Conservation (phyloP, 2,888 invertebrate genomes). For the Atethmia centrago region DNA sequence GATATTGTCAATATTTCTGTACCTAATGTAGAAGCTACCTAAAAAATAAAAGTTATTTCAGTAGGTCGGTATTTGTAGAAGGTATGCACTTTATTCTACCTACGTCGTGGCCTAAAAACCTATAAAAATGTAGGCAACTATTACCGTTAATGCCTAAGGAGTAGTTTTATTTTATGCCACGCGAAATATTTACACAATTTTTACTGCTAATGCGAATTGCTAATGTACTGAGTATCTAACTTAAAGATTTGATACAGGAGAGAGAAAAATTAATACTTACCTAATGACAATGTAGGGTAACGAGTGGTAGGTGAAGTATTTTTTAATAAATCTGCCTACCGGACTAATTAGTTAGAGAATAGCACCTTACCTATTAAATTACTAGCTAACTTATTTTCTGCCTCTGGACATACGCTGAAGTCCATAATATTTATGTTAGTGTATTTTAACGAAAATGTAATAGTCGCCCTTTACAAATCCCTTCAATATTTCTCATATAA, state of each 20-base stretch:
- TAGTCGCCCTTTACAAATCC: not conserved
- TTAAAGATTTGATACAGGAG: not conserved
- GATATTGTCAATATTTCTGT: not conserved
- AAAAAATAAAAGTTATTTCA: slow-evolving; percentile 10
- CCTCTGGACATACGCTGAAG: not conserved
- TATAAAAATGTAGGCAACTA: slow-evolving; percentile 12
- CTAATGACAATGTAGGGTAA: not conserved
- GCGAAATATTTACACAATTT: slow-evolving; percentile 32
- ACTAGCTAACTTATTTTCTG: not conserved
- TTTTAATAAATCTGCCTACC: not conserved
- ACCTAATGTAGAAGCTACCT: not conserved
- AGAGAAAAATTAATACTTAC: not conserved
- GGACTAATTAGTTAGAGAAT: not conserved
- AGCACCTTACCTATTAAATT: not conserved
- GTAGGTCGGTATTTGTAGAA: slow-evolving; percentile 8
- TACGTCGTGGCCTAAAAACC: slow-evolving; percentile 29
- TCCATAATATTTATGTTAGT: not conserved
- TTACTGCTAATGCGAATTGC: slow-evolving; percentile 47
- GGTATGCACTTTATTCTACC: slow-evolving; percentile 9
- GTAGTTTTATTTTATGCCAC: slow-evolving; percentile 30
- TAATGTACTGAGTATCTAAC: not conserved
- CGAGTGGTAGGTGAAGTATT: not conserved
- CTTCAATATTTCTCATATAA: not conserved
- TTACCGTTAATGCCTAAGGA: slow-evolving; percentile 11
- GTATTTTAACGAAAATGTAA: not conserved